Conservation (phyloP, 2,113 vertebrate species). For the Haliaeetus leucogaster region DNA sequence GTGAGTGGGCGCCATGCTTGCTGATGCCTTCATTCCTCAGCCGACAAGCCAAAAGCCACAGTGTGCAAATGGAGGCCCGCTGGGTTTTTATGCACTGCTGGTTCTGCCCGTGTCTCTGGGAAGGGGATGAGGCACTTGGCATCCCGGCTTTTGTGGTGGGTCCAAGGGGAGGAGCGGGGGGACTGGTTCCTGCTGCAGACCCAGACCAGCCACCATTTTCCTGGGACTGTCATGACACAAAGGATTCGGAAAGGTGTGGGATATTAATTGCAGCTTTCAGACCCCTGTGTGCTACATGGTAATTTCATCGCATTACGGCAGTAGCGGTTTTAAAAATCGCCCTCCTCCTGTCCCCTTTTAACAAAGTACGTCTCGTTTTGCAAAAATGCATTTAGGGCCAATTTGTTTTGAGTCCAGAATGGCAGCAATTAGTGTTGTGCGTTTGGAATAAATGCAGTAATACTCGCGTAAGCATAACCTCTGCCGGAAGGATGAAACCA, state of each 20-base stretch:
- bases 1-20: background rate
- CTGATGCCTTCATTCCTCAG: background rate
- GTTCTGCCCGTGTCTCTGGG: rapidly evolving
- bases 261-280: conserved; percentile 25
- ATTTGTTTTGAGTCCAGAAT: background rate
- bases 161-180: background rate
- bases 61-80: background rate
- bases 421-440: background rate
- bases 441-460: background rate
- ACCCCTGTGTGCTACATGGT: background rate
- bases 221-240: background rate
- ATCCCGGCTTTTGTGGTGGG: rapidly evolving
- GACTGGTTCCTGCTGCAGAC: background rate
- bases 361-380: background rate
- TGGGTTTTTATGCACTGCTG: background rate
- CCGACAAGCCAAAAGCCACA: background rate
- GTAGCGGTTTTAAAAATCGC: background rate
- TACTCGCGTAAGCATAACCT: rapidly evolving
- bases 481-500: rapidly evolving
- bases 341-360: background rate
- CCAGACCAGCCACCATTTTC: rapidly evolving
- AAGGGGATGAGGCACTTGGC: background rate
- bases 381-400: background rate
- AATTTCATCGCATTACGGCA: conserved; percentile 19
- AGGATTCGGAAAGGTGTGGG: background rate